Evolutionary conservation across 2,797 vertebrate species (phyloP), one percentile per base, ranked within the genome.

Genomic region (Lycodopsis pacificus): DNA sequence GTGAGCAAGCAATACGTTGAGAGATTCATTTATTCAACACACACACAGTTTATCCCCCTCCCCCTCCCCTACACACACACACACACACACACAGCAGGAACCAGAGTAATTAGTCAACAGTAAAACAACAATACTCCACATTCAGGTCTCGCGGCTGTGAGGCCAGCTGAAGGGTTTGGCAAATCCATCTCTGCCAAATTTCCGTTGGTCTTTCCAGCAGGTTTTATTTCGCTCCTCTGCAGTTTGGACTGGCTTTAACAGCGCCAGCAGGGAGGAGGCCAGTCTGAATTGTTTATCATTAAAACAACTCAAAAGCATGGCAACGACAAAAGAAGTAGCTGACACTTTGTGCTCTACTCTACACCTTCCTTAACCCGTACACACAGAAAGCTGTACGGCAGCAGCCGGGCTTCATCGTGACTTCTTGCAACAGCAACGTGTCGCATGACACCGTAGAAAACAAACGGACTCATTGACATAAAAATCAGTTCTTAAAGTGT

Each of bases 91-190:
- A 7, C 25, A 57, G 22, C 54, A 65, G 89, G 79, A 90, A 86
- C 72, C 73, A 27, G 59, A 76, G 70, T 78, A 89, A 92, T 90
- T 87, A 87, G 81, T 82, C 61, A 25, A 65, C 86, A 90, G 86
- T 91, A 81, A 91, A 91, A 88, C 79, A 90, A 86, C 87, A 89
- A 86, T 86, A 80, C 72, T 80, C 71, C 76, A 85, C 84, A 87
- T 82, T 91, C 77, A 90, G 80, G 80, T 88, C 86, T 92, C 82
- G 74, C 42, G 65, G 79, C 80, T 82, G 76, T 84, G 87, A 91
- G 87, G 88, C 84, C 82, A 40, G 68, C 75, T 63, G 17, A 83
- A 59, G 72, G 84, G 73, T 81, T 88, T 85, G 82, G 89, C 68
- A 32, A 84, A 82, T 67, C 10, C 13, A 25, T 51, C 53, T 34